These are phyloP conservation scores for Cyprinodon variegatus DNA, from an alignment of 2,113 vertebrate genomes.

Conservation along the genomic window DNA sequence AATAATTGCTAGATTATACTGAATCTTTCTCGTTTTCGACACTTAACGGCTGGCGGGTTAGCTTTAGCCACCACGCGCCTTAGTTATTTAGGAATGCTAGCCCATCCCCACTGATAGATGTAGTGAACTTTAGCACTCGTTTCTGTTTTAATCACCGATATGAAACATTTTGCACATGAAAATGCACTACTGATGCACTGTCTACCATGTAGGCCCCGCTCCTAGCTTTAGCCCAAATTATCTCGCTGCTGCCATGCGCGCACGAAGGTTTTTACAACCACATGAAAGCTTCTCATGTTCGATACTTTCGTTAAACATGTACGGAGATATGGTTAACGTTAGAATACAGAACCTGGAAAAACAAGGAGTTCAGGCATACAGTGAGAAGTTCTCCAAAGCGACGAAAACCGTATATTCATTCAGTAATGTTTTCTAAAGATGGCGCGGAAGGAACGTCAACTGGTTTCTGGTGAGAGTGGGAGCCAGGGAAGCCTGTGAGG, in stretches of 20 bases:
- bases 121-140: neutral
- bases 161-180: rapidly evolving
- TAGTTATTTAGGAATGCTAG: neutral
- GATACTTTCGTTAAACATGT: neutral
- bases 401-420: slow-evolving; percentile 50
- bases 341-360: slow-evolving; percentile 24
- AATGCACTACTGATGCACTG: neutral
- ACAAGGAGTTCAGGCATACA: slow-evolving; percentile 23
- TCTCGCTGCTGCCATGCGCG: slow-evolving; percentile 10
- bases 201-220: slow-evolving; percentile 24
- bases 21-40: no score
- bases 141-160: no score
- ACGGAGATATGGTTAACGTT: rapidly evolving
- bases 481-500: neutral
- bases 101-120: rapidly evolving
- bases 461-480: slow-evolving; percentile 40
- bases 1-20: neutral
- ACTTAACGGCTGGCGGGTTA: slow-evolving; percentile 1
- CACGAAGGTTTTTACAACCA: neutral
- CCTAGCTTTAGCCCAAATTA: slow-evolving; percentile 56
- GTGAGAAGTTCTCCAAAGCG: slow-evolving; percentile 17
- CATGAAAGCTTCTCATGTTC: neutral
- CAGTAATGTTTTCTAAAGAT: slow-evolving; percentile 79
- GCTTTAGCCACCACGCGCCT: neutral
- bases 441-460: slow-evolving; percentile 75